These are phyloP conservation scores for Anguilla marmorata DNA, from an alignment of 2,797 vertebrate species.

Conservation along the genomic window DNA sequence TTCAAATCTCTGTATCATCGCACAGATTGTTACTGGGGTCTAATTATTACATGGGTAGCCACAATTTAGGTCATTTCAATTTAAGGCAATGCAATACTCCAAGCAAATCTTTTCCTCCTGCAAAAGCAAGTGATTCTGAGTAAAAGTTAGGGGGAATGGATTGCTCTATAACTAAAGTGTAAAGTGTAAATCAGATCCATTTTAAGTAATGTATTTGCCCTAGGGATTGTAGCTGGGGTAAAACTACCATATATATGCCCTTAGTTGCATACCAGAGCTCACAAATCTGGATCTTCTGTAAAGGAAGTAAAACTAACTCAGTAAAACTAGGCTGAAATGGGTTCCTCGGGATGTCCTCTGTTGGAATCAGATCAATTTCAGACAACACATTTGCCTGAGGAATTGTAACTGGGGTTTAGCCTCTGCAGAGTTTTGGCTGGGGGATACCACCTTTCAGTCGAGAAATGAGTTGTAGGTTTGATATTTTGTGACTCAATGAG, in stretches of 20 bases:
- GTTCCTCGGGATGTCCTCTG: background rate
- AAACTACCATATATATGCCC: background rate
- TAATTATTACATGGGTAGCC: background rate
- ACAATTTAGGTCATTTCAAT: background rate
- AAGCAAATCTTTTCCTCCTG: background rate
- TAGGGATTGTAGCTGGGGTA: background rate
- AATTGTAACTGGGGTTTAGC: background rate
- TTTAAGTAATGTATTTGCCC: background rate
- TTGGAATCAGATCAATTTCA: background rate
- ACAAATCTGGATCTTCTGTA: background rate
- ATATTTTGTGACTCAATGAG: no score
- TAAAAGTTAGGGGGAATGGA: background rate
- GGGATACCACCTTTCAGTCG: no score
- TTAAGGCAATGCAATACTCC: background rate
- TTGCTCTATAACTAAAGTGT: background rate
- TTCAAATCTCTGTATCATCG: background rate
- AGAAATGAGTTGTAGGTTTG: no score
- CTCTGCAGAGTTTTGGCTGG: no score
- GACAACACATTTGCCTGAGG: background rate
- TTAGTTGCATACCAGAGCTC: background rate
- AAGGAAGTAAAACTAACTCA: background rate
- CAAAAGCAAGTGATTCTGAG: background rate
- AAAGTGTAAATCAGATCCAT: background rate
- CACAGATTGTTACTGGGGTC: background rate
- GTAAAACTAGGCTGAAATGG: background rate